Evolutionary conservation across 2,113 vertebrate genomes (phyloP).

Genomic region (Daphoenositta chrysoptera): DNA sequence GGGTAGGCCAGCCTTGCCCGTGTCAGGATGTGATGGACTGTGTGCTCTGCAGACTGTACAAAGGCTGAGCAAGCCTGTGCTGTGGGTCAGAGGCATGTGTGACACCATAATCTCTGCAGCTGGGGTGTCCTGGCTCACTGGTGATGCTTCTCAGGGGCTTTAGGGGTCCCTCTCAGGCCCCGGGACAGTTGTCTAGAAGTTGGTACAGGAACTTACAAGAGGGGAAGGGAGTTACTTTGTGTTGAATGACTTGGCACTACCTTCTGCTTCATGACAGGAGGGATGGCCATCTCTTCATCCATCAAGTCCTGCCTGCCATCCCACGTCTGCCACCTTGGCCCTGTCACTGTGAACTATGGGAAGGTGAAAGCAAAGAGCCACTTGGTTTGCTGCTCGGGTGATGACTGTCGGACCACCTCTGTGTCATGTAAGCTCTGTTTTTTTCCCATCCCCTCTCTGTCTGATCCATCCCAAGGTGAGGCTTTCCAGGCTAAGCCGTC

Average conservation of each 20-base stretch:
- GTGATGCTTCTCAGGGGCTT: background rate
- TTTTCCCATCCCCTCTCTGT: background rate
- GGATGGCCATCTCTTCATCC: background rate
- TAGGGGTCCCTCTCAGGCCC: background rate
- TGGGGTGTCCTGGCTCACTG: background rate
- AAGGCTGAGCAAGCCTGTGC: background rate
- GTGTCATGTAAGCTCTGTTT: background rate
- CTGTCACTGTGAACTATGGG: constrained; percentile 22
- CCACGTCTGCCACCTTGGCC: background rate
- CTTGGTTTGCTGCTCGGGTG: background rate
- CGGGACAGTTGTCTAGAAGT: background rate
- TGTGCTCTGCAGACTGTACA: fast-evolving
- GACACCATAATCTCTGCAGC: background rate
- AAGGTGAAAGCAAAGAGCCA: constrained; percentile 29
- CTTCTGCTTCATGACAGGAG: background rate
- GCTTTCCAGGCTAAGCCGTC: background rate
- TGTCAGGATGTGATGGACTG: background rate
- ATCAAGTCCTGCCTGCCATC: constrained; percentile 4
- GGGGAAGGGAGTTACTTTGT: background rate
- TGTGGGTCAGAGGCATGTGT: background rate
- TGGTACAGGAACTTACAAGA: background rate
- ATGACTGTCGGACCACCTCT: background rate
- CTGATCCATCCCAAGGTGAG: background rate
- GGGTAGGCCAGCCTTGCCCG: background rate
- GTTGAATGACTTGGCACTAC: background rate